Evolutionary conservation across 2,797 vertebrate species (phyloP), one percentile per base, ranked within the genome.

Genomic region (Oreochromis grahami): DNA sequence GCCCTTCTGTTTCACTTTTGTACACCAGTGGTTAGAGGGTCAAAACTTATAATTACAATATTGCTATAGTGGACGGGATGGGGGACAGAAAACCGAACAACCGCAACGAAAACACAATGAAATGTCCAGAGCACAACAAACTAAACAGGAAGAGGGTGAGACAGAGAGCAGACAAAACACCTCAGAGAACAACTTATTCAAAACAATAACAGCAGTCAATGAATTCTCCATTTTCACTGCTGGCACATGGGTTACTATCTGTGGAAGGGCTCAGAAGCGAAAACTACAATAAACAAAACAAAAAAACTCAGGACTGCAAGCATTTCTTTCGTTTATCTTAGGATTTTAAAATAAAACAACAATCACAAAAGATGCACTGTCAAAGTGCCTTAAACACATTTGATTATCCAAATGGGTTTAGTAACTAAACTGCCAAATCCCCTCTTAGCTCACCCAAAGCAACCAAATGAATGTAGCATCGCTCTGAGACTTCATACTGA

Each of bases 61-160:
- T 65, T 4, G 21, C 4, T 60, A 10, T n/a, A 11, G 17, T 45
- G 21, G 53, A 56, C 19, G 5, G 80, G 14, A 26, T 65, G 24
- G 14, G 24, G 24, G 86, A 84, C 8, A 26, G 53, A 76, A n/a
- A 83, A 41, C 79, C 55, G 38, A 52, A 68, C 5, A 1, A 60
- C 14, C 36, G 7, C 48, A 53, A 70, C 15, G 4, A 70, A 81
- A 82, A 78, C 48, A 78, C 9, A 24, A 77, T 53, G n/a, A 87
- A 84, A 53, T 14, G 8, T 80, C 24, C 48, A 24, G 24, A 24
- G 43, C 36, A 21, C 9, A 38, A 17, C 58, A 83, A 77, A 65
- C 81, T 80, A 84, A 89, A 87, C 87, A 89, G 87, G 85, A 88
- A 86, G 77, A 51, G 56, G n/a, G 32, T 17, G 56, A 89, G 60